Conservation (phyloP, 2,797 vertebrate species). For the Lates japonicus region DNA sequence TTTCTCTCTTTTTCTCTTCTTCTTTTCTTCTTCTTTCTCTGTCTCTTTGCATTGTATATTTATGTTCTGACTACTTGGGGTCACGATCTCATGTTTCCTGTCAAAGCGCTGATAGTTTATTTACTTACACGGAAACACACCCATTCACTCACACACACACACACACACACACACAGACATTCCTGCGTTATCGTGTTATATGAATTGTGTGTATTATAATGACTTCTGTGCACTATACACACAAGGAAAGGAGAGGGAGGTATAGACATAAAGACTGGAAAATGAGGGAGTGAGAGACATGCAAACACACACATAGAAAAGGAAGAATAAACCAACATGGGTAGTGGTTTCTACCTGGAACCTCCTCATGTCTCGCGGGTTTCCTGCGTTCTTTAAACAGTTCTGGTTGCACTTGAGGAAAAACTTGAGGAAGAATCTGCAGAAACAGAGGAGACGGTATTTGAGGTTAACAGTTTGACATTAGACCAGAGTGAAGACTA, state of each 20-base stretch:
- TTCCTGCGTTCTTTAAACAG: slow-evolving; percentile 99
- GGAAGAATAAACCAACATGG: background rate
- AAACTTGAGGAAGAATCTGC: slow-evolving; percentile 99
- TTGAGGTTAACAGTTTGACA: slow-evolving; percentile 40
- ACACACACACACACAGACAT: slow-evolving; percentile 37
- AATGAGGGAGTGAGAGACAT: background rate
- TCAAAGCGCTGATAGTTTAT: slow-evolving; percentile 66
- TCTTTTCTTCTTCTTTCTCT: background rate
- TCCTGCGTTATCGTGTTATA: slow-evolving; percentile 44
- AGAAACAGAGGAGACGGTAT: slow-evolving; percentile 58
- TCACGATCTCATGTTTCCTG: slow-evolving; percentile 77
- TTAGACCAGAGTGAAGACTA: slow-evolving; percentile 14
- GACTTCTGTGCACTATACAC: slow-evolving; percentile 15
- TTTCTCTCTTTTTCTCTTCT: slow-evolving; percentile 3
- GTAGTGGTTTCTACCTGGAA: slow-evolving; percentile 93
- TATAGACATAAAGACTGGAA: slow-evolving; percentile 9
- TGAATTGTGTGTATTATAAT: slow-evolving; percentile 20
- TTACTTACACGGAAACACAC: slow-evolving; percentile 58
- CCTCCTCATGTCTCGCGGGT: slow-evolving; percentile 98
- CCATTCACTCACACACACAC: slow-evolving; percentile 30
- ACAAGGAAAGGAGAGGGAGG: background rate
- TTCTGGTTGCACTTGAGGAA: slow-evolving; percentile 99
- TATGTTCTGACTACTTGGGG: slow-evolving; percentile 50
- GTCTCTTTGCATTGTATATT: slow-evolving; percentile 42
- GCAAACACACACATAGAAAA: slow-evolving; percentile 18